phyloP scores from a whole-genome alignment of 2,113 vertebrate genomes.

The Alethe castanea region DNA sequence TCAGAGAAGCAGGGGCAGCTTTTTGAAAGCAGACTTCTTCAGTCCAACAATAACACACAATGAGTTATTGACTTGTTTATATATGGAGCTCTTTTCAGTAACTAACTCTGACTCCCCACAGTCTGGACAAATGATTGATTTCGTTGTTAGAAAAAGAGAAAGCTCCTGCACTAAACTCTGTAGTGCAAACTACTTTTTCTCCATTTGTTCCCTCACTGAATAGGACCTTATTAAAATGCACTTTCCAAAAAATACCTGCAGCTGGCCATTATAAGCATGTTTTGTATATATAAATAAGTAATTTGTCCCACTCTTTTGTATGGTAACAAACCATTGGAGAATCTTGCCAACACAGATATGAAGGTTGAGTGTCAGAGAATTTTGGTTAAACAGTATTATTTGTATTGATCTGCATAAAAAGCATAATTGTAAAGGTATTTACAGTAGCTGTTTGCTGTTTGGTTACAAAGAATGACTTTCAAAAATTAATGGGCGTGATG shows the following conservation, averaged over 20 bases:
- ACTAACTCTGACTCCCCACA: conserved; percentile 82
- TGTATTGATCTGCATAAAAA: conserved; percentile 45
- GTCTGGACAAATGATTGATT: conserved; percentile 89
- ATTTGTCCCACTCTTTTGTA: conserved; percentile 84
- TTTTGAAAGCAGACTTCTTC: conserved; percentile 80
- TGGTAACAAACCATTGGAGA: conserved; percentile 74
- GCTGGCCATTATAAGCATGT: conserved; percentile 80
- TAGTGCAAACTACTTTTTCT: conserved; percentile 79
- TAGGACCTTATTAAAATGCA: conserved; percentile 86
- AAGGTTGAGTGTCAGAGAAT: conserved; percentile 59
- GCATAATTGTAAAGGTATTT: conserved; percentile 1
- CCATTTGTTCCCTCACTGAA: conserved; percentile 81
- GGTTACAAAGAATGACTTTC: not conserved
- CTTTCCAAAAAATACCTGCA: conserved; percentile 86
- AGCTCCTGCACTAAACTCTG: conserved; percentile 79
- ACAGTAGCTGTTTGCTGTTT: conserved; percentile 1
- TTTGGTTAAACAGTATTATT: conserved; percentile 56
- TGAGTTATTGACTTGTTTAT: conserved; percentile 92
- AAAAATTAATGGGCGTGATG: not conserved
- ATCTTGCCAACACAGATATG: conserved; percentile 71
- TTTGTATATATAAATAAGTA: conserved; percentile 87
- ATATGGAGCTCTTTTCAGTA: conserved; percentile 84
- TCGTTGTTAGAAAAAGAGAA: conserved; percentile 78
- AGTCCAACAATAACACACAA: conserved; percentile 82
- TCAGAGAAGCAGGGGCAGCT: conserved; percentile 75